Percentiles rank a stretch among this genome's conserved stretches.
Conservation (phyloP, 2,888 invertebrate species). For the Chamaedrilus cognettii region DNA sequence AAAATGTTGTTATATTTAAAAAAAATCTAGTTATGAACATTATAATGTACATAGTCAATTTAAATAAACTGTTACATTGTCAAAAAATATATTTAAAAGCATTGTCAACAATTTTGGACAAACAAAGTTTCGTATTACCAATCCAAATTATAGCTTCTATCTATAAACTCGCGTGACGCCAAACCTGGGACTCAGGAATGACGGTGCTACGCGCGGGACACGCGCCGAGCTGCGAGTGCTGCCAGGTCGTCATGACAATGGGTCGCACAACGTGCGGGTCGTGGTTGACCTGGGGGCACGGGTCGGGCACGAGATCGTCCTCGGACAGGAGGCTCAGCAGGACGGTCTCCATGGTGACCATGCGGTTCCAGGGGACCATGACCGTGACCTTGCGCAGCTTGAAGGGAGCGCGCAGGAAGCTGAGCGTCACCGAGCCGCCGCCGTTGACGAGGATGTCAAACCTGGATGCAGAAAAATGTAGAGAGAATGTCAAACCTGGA, state of each 20-base stretch:
- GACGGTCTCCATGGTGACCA: conserved; percentile 65
- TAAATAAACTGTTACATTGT: too few relatives aligned
- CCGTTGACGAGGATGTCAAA: conserved; percentile 99
- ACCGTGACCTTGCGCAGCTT: conserved; percentile 63
- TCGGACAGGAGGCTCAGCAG: conserved; percentile 27
- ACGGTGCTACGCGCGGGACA: conserved; percentile 57
- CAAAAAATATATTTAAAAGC: too few relatives aligned
- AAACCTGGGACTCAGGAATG: conserved; percentile 58
- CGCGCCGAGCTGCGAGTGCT: conserved; percentile 57
- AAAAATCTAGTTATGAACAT: too few relatives aligned
- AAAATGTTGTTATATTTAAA: too few relatives aligned
- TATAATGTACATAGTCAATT: too few relatives aligned
- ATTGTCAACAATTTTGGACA: too few relatives aligned
- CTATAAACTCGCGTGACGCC: too few relatives aligned
- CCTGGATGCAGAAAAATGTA: too few relatives aligned
- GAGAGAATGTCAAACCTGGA: too few relatives aligned
- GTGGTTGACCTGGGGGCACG: conserved; percentile 11
- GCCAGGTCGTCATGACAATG: conserved; percentile 57
- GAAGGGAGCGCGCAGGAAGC: conserved; percentile 95
- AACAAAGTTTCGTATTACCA: too few relatives aligned
- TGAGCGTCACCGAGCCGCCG: conserved; percentile 94
- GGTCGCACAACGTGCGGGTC: conserved; percentile 52
- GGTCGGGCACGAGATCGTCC: conserved; percentile 10
- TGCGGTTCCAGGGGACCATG: conserved; percentile 88
- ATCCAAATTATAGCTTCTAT: too few relatives aligned